Evolutionary conservation across 1,140 invertebrate species (phyloP), one percentile per base, ranked within the genome.

Genomic region (Caenorhabditis latens): DNA sequence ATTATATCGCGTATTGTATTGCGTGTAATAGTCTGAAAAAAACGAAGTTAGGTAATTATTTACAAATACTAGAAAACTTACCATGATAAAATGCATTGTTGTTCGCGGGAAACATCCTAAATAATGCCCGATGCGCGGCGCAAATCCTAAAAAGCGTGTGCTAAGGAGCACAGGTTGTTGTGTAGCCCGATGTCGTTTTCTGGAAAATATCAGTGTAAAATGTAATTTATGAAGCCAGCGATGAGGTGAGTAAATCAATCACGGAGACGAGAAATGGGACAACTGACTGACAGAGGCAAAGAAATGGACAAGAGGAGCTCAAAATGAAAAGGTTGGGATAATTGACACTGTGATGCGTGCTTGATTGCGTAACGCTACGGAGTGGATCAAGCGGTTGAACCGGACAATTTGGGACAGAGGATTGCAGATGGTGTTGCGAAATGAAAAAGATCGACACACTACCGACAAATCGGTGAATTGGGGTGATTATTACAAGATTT

Each of bases 401-500:
- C 42, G 65, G 43, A 71, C n/a, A 32, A 40, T n/a, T 32, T 32
- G 16, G 61, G 3, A 71, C 65, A 71, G 46, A 14, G 21, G n/a
- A 46, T 53, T 9, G 71, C 71, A 79, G 43, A 79, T 79, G 71
- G n/a, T 79, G 46, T 79, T 71, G 42, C 65, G 65, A 71, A 71
- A 71, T 71, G 65, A 48, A 71, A 46, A 40, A 71, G 14, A 46
- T 46, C 13, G 43, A n/a, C 13, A 32, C 8, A 5, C 5, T 19
- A n/a, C 43, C 65, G 65, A n/a, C 65, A 71, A 46, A 71, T 6
- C 40, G 16, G 1, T 32, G 32, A 71, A 71, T 71, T 71, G 19
- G 40, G 46, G 65, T 46, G 42, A 71, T 19, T 14, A 63, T 63
- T 63, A 32, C 24, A 40, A 63, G 61, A 63, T 63, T 63, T 32